Conservation (phyloP, 2,797 vertebrate species). For the Arremon aurantiirostris region DNA sequence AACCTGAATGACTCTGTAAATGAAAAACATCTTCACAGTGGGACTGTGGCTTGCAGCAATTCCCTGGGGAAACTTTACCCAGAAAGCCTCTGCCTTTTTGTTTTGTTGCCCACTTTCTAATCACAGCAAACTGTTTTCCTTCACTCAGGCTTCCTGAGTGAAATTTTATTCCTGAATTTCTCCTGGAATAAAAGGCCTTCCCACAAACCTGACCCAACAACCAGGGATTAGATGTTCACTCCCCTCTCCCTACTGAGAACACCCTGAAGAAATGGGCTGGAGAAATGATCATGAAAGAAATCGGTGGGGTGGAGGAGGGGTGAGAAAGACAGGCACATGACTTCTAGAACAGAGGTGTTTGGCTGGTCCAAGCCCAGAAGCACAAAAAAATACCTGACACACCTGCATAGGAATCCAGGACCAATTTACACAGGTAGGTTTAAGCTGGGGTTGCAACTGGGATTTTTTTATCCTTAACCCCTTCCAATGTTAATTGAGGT, state of each 20-base stretch:
- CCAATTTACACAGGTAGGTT: neutral
- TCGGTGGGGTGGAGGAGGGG: fast-evolving
- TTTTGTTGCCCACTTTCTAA: neutral
- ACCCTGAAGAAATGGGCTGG: neutral
- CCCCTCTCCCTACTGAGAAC: neutral
- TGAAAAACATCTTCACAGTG: neutral
- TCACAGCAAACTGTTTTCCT: neutral
- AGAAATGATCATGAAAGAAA: neutral
- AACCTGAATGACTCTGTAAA: neutral
- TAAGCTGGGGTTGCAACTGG: neutral
- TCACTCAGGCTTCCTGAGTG: neutral
- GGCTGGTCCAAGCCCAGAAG: neutral
- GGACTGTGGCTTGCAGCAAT: neutral
- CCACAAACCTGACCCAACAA: neutral
- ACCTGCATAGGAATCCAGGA: neutral
- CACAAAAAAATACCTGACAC: neutral
- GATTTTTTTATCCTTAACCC: neutral
- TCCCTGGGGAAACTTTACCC: neutral
- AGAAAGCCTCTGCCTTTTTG: neutral
- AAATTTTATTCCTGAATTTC: neutral
- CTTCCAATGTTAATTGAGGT: neutral
- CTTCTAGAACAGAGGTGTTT: neutral
- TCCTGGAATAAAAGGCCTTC: neutral
- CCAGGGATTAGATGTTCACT: neutral
- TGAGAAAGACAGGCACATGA: neutral